Conservation (phyloP, 2,888 invertebrate genomes). For the Brenthis hecate region DNA sequence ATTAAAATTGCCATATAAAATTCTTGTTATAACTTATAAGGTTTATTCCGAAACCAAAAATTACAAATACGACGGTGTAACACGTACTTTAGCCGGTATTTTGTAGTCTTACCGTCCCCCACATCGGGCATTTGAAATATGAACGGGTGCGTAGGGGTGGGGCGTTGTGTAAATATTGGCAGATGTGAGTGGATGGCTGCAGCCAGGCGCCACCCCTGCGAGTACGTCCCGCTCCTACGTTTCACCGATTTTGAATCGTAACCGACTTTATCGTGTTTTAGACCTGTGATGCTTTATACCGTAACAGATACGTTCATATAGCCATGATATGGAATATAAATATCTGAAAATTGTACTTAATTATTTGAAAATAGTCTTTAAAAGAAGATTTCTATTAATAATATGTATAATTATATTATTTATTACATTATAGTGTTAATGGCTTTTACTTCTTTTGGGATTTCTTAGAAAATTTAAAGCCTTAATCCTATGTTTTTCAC, state of each 20-base stretch:
- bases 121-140: slow-evolving; percentile 76
- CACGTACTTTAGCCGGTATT: slow-evolving; percentile 59
- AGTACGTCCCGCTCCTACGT: slow-evolving; percentile 59
- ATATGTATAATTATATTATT: too few relatives aligned
- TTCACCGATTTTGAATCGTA: slow-evolving; percentile 34
- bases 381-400: too few relatives aligned
- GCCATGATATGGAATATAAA: too few relatives aligned
- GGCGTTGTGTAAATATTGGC: slow-evolving; percentile 84
- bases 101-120: slow-evolving; percentile 74
- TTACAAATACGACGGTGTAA: slow-evolving; percentile 50
- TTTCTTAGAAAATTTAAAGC: neutral
- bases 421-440: neutral
- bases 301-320: neutral
- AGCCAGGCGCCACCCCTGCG: slow-evolving; percentile 69
- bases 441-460: slow-evolving; percentile 5
- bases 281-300: neutral
- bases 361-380: too few relatives aligned
- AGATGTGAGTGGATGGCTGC: slow-evolving; percentile 85
- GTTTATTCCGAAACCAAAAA: too few relatives aligned
- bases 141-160: slow-evolving; percentile 72
- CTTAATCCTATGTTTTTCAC: slow-evolving; percentile 2
- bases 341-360: too few relatives aligned
- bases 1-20: too few relatives aligned
- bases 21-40: too few relatives aligned
- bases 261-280: slow-evolving; percentile 27